A percentile compares a stretch with the other conserved stretches of the same genome.
Evolutionary conservation across 2,113 vertebrate genomes (phyloP).

Genomic region (Aplodontia rufa): DNA sequence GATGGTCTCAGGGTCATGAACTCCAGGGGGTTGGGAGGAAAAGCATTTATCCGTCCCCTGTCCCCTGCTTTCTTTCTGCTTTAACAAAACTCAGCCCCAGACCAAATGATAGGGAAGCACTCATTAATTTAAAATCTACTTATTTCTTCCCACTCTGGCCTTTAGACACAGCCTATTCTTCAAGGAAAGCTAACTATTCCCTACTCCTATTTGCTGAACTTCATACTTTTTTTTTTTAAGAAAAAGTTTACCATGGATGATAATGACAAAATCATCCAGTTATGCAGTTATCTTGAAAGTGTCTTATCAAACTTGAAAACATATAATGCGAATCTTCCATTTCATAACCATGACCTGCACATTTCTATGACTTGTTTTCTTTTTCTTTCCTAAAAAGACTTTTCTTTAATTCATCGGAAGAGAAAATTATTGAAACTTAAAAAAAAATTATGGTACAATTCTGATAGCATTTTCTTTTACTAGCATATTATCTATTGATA

Average conservation of each 20-base stretch:
- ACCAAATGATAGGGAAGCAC: conserved; percentile 84
- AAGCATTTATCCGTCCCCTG: conserved; percentile 85
- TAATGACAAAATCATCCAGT: not conserved
- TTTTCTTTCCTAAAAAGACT: not conserved
- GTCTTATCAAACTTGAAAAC: conserved; percentile 25
- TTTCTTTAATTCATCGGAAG: not conserved
- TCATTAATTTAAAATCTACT: conserved; percentile 77
- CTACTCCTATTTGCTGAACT: not conserved
- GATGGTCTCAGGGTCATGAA: conserved; percentile 92
- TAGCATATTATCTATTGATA: conserved; percentile 30
- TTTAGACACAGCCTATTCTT: not conserved
- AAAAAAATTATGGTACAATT: conserved; percentile 4
- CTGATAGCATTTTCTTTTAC: conserved; percentile 25
- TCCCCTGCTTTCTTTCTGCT: conserved; percentile 84
- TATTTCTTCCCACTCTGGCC: conserved; percentile 55
- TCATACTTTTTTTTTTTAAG: not conserved
- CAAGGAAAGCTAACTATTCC: not conserved
- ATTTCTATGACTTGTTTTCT: not conserved
- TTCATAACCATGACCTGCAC: not conserved
- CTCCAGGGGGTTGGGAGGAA: conserved; percentile 78
- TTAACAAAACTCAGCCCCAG: conserved; percentile 88
- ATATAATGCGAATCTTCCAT: not conserved
- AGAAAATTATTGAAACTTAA: conserved; percentile 8
- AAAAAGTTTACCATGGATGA: not conserved
- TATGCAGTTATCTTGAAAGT: not conserved